Evolutionary conservation across 2,888 invertebrate genomes (phyloP).

Genomic region (Rhagophthalmus giganteus): DNA sequence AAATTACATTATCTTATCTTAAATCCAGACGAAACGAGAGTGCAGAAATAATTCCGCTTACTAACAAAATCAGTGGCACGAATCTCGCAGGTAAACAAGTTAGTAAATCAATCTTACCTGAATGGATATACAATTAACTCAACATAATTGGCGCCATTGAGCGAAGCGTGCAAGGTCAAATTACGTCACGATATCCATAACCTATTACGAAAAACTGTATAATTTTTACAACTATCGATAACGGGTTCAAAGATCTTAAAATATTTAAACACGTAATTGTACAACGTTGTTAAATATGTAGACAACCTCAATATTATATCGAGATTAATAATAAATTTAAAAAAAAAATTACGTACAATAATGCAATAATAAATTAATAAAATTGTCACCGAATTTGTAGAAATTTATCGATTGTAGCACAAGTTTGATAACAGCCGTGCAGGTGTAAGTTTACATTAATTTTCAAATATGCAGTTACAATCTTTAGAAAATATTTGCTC

Average conservation of each 20-base stretch:
- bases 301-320: constrained; percentile 8
- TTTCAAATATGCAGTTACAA: too few species aligned
- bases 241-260: constrained; percentile 26
- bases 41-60: too few species aligned
- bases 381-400: too few species aligned
- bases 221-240: constrained; percentile 28
- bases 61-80: too few species aligned
- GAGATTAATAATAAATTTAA: constrained; percentile 1
- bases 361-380: too few species aligned
- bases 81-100: constrained; percentile 18
- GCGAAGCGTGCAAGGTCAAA: constrained; percentile 22
- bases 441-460: too few species aligned
- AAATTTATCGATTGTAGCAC: too few species aligned
- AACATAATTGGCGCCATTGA: constrained; percentile 21
- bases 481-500: too few species aligned
- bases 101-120: constrained; percentile 16
- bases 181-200: constrained; percentile 23
- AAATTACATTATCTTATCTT: too few species aligned
- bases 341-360: background rate
- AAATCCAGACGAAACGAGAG: too few species aligned
- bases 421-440: too few species aligned
- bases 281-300: constrained; percentile 19
- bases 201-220: constrained; percentile 28
- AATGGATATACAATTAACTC: constrained; percentile 18
- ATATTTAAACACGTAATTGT: constrained; percentile 21